These are phyloP conservation scores for Drosophila ustulata DNA, from an alignment of 2,888 invertebrate species.

Conservation along the genomic window DNA sequence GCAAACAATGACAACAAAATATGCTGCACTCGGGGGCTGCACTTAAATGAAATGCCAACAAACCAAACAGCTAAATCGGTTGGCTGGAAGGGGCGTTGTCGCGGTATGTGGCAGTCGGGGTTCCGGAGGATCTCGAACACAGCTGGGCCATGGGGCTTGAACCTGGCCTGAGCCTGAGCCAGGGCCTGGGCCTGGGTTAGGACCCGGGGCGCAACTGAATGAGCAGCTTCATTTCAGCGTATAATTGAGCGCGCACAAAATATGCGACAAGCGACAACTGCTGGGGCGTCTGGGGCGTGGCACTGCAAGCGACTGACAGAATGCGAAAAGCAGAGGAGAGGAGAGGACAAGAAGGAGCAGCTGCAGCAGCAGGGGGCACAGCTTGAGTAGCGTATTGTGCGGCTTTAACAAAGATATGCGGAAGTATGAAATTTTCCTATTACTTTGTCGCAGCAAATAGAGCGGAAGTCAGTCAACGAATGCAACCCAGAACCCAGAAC, in stretches of 20 bases:
- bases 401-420: conserved; percentile 71
- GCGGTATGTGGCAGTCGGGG: conserved; percentile 8
- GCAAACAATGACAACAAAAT: conserved; percentile 76
- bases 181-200: conserved; percentile 22
- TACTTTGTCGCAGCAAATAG: conserved; percentile 77
- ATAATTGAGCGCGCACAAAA: conserved; percentile 77
- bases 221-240: conserved; percentile 79
- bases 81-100: conserved; percentile 20
- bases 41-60: conserved; percentile 77
- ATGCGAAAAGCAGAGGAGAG: neutral
- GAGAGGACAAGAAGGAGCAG: neutral
- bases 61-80: conserved; percentile 68
- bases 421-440: conserved; percentile 79
- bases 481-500: conserved; percentile 35
- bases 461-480: conserved; percentile 78
- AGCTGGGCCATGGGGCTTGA: conserved; percentile 10
- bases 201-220: conserved; percentile 55
- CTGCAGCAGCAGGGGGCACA: conserved; percentile 4
- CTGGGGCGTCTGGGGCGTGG: conserved; percentile 64
- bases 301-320: conserved; percentile 14
- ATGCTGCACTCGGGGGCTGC: conserved; percentile 54
- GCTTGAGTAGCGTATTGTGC: conserved; percentile 47
- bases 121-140: neutral
- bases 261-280: conserved; percentile 71
- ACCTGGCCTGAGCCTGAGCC: neutral